phyloP scores from a whole-genome alignment of 2,797 vertebrate genomes.

The Ctenochaetus hawaiiensis region DNA sequence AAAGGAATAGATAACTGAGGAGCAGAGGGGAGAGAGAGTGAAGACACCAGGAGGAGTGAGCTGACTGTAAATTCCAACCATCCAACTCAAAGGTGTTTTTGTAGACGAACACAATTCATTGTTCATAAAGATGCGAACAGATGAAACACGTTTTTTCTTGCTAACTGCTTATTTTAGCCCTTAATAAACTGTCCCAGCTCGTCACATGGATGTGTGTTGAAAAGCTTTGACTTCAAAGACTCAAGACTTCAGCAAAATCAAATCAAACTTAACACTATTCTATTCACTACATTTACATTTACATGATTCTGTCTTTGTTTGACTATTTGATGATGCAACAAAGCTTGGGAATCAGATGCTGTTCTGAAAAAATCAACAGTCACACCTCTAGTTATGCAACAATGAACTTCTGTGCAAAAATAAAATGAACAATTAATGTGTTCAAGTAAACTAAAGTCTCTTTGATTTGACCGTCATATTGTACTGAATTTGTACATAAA shows the following conservation, averaged over 20 bases:
- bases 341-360: constrained; percentile 10
- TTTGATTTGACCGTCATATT: constrained; percentile 27
- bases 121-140: neutral
- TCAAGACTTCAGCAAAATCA: neutral
- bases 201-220: neutral
- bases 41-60: neutral
- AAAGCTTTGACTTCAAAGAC: neutral
- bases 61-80: no score
- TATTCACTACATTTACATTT: constrained; percentile 2
- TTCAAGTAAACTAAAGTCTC: constrained; percentile 7
- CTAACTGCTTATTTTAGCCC: neutral
- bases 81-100: neutral
- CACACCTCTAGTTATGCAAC: constrained; percentile 24
- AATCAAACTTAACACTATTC: neutral
- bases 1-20: constrained; percentile 7
- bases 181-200: neutral
- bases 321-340: constrained; percentile 8
- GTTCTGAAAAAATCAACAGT: constrained; percentile 5
- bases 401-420: constrained; percentile 20
- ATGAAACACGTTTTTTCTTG: neutral
- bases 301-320: neutral
- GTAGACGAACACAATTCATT: neutral
- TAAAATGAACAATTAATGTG: constrained; percentile 26
- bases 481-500: constrained; percentile 16
- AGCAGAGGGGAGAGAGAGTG: neutral